Percentiles rank a stretch among this genome's conserved stretches.
Evolutionary conservation across 2,113 vertebrate species (phyloP).

Genomic region (Columba livia): DNA sequence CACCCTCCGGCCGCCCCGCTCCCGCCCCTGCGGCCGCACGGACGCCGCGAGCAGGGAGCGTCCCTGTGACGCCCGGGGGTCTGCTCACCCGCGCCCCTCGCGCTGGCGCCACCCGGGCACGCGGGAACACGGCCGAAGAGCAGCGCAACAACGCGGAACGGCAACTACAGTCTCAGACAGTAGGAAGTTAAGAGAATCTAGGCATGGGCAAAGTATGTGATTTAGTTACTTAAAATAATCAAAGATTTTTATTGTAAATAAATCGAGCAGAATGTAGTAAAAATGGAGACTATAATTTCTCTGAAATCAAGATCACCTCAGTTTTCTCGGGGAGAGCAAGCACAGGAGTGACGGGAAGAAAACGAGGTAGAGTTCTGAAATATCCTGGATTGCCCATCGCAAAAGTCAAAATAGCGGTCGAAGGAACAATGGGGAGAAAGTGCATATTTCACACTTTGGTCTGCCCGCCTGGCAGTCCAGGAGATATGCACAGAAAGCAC

Average conservation of each 20-base stretch:
- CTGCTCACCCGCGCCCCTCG: background rate
- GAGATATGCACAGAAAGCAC: background rate
- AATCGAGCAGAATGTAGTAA: background rate
- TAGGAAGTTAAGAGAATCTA: background rate
- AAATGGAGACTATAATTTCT: background rate
- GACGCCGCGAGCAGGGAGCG: too few species aligned
- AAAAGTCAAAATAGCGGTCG: background rate
- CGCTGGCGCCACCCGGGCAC: background rate
- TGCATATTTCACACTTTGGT: background rate
- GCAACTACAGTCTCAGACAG: background rate
- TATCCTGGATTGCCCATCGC: background rate
- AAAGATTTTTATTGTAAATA: background rate
- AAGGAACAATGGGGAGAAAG: background rate
- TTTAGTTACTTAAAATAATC: background rate
- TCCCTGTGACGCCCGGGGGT: background rate
- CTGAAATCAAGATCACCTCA: background rate
- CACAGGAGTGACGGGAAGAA: background rate
- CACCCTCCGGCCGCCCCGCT: too few species aligned
- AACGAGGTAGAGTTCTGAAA: background rate
- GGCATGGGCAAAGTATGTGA: background rate
- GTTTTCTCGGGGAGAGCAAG: background rate
- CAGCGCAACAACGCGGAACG: background rate
- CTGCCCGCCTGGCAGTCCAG: background rate
- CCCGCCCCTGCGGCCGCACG: background rate
- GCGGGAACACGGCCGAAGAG: background rate